Conservation (phyloP, 2,797 vertebrate genomes). For the Pseudomugil gertrudae region DNA sequence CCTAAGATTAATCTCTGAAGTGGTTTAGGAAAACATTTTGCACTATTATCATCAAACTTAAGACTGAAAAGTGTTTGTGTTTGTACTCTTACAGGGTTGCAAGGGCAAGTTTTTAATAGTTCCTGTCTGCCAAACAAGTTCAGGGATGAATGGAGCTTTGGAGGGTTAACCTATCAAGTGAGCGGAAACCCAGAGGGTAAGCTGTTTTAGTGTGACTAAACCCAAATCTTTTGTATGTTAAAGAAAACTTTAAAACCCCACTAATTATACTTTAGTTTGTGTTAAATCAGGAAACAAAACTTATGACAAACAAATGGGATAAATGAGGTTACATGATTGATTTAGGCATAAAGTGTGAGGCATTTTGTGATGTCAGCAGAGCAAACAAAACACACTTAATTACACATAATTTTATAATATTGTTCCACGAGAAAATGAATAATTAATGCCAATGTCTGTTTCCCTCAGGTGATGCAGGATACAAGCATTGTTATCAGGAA, state of each 20-base stretch:
- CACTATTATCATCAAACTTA: background rate
- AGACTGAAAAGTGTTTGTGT: slow-evolving; percentile 17
- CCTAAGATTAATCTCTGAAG: slow-evolving; percentile 38
- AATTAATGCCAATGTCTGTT: slow-evolving; percentile 25
- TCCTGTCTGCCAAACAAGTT: slow-evolving; percentile 90
- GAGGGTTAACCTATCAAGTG: slow-evolving; percentile 88
- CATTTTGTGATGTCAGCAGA: slow-evolving; percentile 7
- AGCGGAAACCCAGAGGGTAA: slow-evolving; percentile 89
- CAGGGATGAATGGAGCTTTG: slow-evolving; percentile 90
- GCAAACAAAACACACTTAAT: slow-evolving; percentile 10
- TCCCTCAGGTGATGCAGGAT: slow-evolving; percentile 85
- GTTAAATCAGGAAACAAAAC: background rate
- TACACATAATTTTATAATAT: slow-evolving; percentile 13
- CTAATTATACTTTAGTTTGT: background rate
- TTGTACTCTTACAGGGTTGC: slow-evolving; percentile 62
- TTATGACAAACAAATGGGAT: background rate
- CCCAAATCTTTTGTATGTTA: background rate
- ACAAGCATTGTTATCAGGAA: slow-evolving; percentile 90
- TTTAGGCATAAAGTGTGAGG: background rate
- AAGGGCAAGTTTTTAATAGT: slow-evolving; percentile 86
- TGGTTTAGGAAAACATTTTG: slow-evolving; percentile 24
- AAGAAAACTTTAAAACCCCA: background rate
- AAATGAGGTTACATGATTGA: background rate
- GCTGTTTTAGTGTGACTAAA: slow-evolving; percentile 7
- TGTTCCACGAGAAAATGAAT: slow-evolving; percentile 16